Evolutionary conservation across 30 jellyfish, hydroid and myxozoan genomes (phyloP).

Genomic region (Haliclystus octoradiatus): DNA sequence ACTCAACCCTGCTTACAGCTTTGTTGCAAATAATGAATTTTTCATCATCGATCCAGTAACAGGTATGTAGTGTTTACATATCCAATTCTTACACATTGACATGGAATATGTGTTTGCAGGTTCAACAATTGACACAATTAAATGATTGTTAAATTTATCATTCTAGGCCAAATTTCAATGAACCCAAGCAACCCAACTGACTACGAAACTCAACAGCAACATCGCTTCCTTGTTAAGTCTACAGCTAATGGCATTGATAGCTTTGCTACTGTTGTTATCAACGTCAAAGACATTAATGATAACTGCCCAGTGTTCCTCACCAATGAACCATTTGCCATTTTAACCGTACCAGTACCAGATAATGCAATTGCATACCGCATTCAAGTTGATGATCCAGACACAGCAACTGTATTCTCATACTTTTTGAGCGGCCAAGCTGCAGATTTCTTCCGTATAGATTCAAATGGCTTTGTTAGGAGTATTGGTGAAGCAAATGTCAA

Average conservation of each 20-base stretch:
- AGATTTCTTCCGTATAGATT: conserved; percentile 41
- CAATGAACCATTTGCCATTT: conserved; percentile 19
- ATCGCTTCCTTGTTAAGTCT: conserved; percentile 49
- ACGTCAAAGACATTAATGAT: conserved; percentile 63
- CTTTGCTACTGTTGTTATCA: conserved; percentile 15
- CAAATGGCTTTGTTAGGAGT: conserved; percentile 54
- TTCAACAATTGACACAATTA: too few species aligned
- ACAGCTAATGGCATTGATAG: conserved; percentile 20
- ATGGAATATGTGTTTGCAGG: too few species aligned
- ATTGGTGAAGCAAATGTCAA: conserved; percentile 11
- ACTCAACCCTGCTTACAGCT: too few species aligned
- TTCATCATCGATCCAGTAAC: too few species aligned
- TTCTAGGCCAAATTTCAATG: too few species aligned
- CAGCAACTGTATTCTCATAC: conserved; percentile 11
- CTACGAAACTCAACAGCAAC: conserved; percentile 28
- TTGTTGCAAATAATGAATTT: too few species aligned
- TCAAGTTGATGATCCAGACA: conserved; percentile 27
- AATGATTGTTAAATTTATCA: too few species aligned
- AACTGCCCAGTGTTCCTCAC: conserved; percentile 44
- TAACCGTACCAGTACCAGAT: conserved; percentile 41
- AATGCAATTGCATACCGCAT: conserved; percentile 30
- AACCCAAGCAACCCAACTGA: conserved; percentile 26
- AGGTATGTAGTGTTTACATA: too few species aligned
- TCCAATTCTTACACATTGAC: too few species aligned
- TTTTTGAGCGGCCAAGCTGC: conserved; percentile 42